Percentiles rank a stretch among this genome's conserved stretches.
These are phyloP conservation scores for Zosterops hypoxanthus DNA, from an alignment of 2,113 vertebrate species.

Conservation along the genomic window DNA sequence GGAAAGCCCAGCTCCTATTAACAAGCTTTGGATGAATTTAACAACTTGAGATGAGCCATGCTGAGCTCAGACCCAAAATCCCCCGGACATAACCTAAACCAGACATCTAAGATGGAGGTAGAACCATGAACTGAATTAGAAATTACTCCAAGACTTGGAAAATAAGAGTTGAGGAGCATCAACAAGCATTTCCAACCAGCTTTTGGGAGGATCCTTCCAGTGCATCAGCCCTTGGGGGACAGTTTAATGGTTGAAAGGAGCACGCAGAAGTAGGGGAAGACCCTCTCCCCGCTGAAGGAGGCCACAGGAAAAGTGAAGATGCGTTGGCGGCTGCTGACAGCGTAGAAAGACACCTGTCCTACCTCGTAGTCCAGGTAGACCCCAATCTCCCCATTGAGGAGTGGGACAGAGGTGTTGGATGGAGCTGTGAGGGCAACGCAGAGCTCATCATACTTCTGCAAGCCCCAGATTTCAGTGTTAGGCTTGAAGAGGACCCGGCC, in stretches of 20 bases:
- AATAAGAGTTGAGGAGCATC: not conserved
- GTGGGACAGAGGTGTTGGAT: not conserved
- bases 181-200: not conserved
- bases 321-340: not conserved
- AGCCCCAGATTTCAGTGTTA: not conserved
- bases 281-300: conserved; percentile 10
- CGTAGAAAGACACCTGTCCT: conserved; percentile 19
- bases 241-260: conserved; percentile 52
- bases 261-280: conserved; percentile 39
- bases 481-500: conserved; percentile 36
- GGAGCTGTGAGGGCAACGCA: conserved; percentile 27
- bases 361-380: conserved; percentile 22
- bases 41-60: rapidly evolving
- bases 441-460: conserved; percentile 36
- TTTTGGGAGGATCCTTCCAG: not conserved
- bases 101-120: not conserved
- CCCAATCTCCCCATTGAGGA: not conserved
- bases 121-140: not conserved
- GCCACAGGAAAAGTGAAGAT: conserved; percentile 18
- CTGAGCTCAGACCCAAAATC: not conserved
- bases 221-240: not conserved
- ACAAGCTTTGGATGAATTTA: rapidly evolving
- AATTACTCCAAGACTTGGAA: not conserved
- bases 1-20: not conserved
- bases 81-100: not conserved